Percentiles rank a stretch among this genome's conserved stretches.
These are phyloP conservation scores for Grallaria varia DNA, from an alignment of 2,113 vertebrate genomes.

Conservation along the genomic window DNA sequence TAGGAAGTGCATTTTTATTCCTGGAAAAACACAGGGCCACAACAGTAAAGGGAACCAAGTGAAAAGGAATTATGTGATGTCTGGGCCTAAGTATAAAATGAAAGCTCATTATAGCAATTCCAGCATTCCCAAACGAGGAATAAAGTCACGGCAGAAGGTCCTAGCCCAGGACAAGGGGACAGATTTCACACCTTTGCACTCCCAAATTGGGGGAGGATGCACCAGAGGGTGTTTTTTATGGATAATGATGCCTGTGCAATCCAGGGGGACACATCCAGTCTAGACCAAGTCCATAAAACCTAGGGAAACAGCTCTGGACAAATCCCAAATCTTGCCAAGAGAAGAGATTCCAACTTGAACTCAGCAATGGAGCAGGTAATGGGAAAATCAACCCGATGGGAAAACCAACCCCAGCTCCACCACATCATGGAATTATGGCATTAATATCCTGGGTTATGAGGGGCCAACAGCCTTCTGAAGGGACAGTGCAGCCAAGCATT, in stretches of 20 bases:
- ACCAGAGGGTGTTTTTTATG: background rate
- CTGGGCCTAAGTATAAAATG: background rate
- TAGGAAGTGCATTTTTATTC: background rate
- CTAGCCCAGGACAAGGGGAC: background rate
- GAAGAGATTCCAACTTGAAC: background rate
- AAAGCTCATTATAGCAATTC: background rate
- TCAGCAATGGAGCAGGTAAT: background rate
- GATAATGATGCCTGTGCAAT: background rate
- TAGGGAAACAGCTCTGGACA: background rate
- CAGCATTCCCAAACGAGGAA: background rate
- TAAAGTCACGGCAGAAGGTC: background rate
- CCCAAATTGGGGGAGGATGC: accelerated
- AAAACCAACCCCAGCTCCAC: background rate
- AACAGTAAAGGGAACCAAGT: background rate
- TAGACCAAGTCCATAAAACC: background rate
- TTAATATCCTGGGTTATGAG: background rate
- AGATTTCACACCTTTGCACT: background rate
- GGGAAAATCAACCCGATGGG: background rate
- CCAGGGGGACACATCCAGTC: background rate
- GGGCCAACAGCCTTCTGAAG: background rate
- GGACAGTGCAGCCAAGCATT: background rate
- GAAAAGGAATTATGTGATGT: background rate
- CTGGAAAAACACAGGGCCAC: background rate
- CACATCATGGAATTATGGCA: background rate
- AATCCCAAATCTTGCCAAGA: background rate